A percentile compares a stretch with the other conserved stretches of the same genome.
Evolutionary conservation across 2,113 vertebrate species (phyloP).

Genomic region (Anhinga anhinga): DNA sequence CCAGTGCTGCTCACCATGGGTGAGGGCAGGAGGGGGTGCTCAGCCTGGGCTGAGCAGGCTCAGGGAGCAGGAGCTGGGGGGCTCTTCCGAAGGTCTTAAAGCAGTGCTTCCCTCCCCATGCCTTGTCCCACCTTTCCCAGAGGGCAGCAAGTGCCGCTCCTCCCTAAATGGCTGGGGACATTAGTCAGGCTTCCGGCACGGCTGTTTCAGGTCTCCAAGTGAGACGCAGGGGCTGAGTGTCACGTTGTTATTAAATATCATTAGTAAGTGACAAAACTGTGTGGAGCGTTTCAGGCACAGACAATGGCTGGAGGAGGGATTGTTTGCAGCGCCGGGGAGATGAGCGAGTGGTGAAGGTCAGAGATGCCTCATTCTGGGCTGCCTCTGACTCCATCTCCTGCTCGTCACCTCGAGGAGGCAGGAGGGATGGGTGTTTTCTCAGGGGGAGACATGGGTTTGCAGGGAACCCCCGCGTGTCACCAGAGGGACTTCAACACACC

Average conservation of each 20-base stretch:
- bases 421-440: background rate
- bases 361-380: background rate
- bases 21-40: background rate
- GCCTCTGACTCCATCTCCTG: background rate
- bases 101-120: background rate
- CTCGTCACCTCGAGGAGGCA: background rate
- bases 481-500: background rate
- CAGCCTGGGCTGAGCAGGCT: background rate
- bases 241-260: conserved; percentile 32
- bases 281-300: background rate
- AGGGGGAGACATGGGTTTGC: background rate
- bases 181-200: background rate
- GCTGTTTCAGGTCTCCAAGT: background rate
- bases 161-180: background rate
- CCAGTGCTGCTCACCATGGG: background rate
- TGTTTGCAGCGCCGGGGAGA: background rate
- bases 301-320: background rate
- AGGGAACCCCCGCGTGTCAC: background rate
- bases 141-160: background rate
- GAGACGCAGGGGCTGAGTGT: background rate
- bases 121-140: background rate
- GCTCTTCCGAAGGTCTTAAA: background rate
- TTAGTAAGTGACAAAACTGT: background rate
- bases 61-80: background rate
- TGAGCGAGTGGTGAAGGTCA: background rate